Evolutionary conservation across 2,113 vertebrate genomes (phyloP).

Genomic region (Oreochromis tanganicae): DNA sequence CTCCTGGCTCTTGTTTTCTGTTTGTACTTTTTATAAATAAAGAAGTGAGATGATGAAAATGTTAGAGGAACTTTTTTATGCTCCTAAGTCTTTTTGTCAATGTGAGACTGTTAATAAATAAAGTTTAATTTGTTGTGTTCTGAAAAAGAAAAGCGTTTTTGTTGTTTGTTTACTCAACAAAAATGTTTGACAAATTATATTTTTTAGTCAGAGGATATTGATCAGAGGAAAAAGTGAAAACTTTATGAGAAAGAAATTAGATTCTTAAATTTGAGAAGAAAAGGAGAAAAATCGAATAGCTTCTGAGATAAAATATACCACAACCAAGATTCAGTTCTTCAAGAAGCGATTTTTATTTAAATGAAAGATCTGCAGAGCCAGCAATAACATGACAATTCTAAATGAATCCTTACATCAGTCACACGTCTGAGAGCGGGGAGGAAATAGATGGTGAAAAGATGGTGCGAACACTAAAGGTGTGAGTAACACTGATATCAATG

Average conservation of each 20-base stretch:
- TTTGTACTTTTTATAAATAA: constrained; percentile 39
- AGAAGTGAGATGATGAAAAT: not conserved
- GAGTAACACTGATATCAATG: not conserved
- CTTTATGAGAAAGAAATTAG: not conserved
- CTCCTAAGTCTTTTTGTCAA: not conserved
- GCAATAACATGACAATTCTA: not conserved
- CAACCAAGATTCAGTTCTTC: not conserved
- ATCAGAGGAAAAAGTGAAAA: not conserved
- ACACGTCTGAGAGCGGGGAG: not conserved
- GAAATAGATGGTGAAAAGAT: not conserved
- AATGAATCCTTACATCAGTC: not conserved
- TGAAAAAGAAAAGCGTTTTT: not conserved
- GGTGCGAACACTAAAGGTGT: not conserved
- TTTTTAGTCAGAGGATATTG: not conserved
- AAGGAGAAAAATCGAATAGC: not conserved
- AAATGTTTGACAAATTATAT: not conserved
- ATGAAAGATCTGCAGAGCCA: not conserved
- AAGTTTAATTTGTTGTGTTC: not conserved
- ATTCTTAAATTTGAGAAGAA: not conserved
- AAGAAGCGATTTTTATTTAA: not conserved
- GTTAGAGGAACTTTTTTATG: not conserved
- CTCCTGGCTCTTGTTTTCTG: not conserved
- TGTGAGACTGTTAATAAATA: constrained; percentile 20
- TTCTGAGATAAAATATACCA: not conserved
- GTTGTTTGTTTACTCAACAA: not conserved